Evolutionary conservation across 2,888 invertebrate genomes (phyloP).

Genomic region (Acanthosepion esculentum): DNA sequence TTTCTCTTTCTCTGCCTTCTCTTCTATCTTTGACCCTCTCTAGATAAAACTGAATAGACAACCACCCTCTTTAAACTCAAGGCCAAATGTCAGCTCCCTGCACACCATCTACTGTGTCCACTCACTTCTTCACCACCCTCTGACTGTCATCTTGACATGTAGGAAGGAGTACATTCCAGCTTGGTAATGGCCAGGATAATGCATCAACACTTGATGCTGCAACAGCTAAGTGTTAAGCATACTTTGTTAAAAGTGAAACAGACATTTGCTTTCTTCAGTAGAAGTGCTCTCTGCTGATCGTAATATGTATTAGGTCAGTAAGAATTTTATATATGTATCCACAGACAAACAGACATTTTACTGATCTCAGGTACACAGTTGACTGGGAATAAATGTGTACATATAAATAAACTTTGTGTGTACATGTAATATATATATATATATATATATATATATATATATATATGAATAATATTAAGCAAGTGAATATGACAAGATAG

Average conservation of each 20-base stretch:
- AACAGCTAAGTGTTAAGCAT: neutral
- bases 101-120: neutral
- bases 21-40: neutral
- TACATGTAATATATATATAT: neutral
- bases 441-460: neutral
- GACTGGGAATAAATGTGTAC: neutral
- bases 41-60: neutral
- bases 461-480: neutral
- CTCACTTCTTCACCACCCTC: neutral
- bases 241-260: conserved; percentile 15
- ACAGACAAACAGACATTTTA: neutral
- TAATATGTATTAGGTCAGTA: neutral
- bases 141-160: neutral
- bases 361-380: neutral
- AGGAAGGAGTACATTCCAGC: neutral
- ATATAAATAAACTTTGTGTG: neutral
- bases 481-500: no score
- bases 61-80: neutral
- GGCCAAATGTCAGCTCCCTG: neutral
- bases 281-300: neutral
- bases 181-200: neutral
- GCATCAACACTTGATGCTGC: conserved; percentile 8
- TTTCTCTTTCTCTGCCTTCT: neutral
- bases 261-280: neutral
- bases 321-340: conserved; percentile 4